Evolutionary conservation across 2,113 vertebrate species (phyloP).

Genomic region (Tichodroma muraria): DNA sequence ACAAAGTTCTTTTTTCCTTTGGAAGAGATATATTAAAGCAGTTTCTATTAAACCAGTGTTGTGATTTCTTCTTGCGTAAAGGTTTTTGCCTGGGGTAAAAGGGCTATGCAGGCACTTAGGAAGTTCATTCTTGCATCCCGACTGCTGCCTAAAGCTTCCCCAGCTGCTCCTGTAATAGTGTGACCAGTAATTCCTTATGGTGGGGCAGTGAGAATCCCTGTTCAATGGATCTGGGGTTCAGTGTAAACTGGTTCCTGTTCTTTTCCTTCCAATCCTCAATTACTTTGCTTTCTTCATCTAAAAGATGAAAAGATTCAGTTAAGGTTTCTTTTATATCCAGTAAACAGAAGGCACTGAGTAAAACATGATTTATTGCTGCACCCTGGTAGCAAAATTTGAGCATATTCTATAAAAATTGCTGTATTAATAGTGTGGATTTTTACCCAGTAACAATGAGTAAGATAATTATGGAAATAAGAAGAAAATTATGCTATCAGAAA

Average conservation of each 20-base stretch:
- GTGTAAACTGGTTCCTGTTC: background rate
- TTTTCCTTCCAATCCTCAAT: background rate
- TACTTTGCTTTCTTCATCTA: background rate
- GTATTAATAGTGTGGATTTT: background rate
- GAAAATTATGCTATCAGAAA: background rate
- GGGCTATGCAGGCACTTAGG: background rate
- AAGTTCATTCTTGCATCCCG: background rate
- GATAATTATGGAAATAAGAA: background rate
- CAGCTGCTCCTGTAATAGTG: background rate
- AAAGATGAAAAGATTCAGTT: background rate
- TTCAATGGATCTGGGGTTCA: background rate
- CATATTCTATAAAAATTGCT: background rate
- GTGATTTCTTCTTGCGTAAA: background rate
- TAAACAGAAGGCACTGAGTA: background rate
- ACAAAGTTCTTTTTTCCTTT: background rate
- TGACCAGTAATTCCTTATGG: background rate
- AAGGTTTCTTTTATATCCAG: background rate
- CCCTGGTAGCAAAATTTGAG: background rate
- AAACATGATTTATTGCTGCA: background rate
- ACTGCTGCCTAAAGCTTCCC: background rate
- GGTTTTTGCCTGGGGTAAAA: background rate
- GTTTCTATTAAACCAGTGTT: background rate
- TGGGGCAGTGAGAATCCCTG: background rate
- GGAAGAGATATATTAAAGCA: background rate
- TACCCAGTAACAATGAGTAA: background rate